A percentile compares a stretch with the other conserved stretches of the same genome.
phyloP scores from a whole-genome alignment of 2,113 vertebrate species.

The Chamaetylas fuelleborni region DNA sequence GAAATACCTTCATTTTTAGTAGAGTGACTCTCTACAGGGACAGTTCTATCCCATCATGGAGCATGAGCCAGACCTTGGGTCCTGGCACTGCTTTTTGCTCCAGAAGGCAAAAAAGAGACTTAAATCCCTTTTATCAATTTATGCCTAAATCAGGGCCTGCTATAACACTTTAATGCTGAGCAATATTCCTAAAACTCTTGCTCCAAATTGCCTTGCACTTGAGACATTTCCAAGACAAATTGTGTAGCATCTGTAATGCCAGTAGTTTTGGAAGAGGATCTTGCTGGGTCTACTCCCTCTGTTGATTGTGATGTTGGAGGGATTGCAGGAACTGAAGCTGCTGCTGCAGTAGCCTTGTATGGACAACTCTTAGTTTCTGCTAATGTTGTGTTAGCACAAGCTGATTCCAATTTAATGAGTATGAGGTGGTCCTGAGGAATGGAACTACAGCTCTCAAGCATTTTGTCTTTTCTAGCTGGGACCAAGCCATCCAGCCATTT shows the following conservation, averaged over 20 bases:
- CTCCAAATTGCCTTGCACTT: background rate
- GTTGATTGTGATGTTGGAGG: background rate
- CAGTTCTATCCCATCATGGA: rapidly evolving
- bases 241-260: background rate
- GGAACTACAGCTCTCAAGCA: background rate
- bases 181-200: background rate
- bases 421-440: background rate
- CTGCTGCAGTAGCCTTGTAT: background rate
- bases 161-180: background rate
- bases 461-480: background rate
- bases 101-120: background rate
- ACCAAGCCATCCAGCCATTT: background rate
- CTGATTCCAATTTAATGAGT: background rate
- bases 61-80: background rate
- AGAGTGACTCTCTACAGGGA: no score
- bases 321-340: background rate
- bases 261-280: background rate
- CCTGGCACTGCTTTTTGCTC: background rate
- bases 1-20: background rate
- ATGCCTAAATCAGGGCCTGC: background rate
- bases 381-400: background rate
- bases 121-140: background rate
- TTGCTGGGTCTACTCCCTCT: background rate
- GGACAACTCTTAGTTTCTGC: background rate
- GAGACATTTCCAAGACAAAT: background rate